Percentiles rank a stretch among this genome's conserved stretches.
Evolutionary conservation across 2,113 vertebrate genomes (phyloP).

Genomic region (Charina bottae): DNA sequence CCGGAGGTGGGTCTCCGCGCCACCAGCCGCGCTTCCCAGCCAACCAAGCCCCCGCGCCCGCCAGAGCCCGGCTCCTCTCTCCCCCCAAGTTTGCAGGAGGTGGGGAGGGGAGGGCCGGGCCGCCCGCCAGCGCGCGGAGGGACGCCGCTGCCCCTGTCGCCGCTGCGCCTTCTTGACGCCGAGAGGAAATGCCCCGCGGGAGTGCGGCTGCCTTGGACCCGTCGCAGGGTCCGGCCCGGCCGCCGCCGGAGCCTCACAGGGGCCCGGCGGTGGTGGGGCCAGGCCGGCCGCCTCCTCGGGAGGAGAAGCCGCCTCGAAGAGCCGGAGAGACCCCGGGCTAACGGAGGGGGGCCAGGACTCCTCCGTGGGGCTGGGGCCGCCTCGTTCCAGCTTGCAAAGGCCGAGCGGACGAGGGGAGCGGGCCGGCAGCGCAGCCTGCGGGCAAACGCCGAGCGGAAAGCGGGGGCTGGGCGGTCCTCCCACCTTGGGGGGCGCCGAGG

Average conservation of each 20-base stretch:
- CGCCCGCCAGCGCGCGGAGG: constrained; percentile 42
- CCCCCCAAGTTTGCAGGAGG: neutral
- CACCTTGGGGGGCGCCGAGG: neutral
- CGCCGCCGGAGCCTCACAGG: neutral
- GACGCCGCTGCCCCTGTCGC: constrained; percentile 12
- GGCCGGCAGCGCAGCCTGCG: no score
- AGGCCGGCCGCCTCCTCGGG: no score
- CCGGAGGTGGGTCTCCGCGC: constrained; percentile 58
- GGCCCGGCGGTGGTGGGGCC: no score
- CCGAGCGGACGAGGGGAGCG: neutral
- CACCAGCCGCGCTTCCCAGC: neutral
- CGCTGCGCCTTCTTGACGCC: constrained; percentile 53
- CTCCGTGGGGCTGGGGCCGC: neutral
- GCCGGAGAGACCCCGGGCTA: neutral
- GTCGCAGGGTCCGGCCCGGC: neutral
- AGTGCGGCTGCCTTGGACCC: neutral
- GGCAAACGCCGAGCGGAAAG: neutral
- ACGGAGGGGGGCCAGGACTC: no score
- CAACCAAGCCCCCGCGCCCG: rapidly evolving
- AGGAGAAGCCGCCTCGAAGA: neutral
- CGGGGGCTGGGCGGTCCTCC: neutral
- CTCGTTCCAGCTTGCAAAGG: neutral
- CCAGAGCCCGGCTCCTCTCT: neutral
- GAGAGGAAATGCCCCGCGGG: neutral
- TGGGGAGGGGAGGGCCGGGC: constrained; percentile 11